These are phyloP conservation scores for Luperina nickerlii DNA, from an alignment of 2,888 invertebrate species.

Conservation along the genomic window DNA sequence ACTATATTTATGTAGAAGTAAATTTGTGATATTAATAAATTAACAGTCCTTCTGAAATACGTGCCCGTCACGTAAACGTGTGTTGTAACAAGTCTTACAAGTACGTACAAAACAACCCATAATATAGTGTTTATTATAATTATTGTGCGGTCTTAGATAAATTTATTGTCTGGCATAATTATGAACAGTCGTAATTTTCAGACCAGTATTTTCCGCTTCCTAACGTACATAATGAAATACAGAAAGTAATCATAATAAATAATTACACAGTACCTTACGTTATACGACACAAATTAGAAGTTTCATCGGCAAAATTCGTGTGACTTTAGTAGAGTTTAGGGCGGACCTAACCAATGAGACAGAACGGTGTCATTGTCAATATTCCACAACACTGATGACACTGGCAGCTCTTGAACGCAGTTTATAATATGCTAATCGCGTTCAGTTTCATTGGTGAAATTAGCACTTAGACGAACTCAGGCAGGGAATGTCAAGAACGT, in stretches of 20 bases:
- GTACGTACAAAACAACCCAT: not conserved
- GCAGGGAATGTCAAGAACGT: constrained; percentile 17
- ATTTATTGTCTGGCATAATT: constrained; percentile 17
- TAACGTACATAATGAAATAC: constrained; percentile 14
- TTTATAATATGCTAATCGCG: too few species aligned
- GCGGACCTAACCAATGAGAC: not conserved
- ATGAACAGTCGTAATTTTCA: constrained; percentile 19
- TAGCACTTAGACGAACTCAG: not conserved
- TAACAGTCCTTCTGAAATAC: not conserved
- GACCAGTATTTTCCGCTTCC: constrained; percentile 16
- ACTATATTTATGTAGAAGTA: not conserved
- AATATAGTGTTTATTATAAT: constrained; percentile 5
- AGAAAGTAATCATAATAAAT: constrained; percentile 20
- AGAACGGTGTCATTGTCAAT: too few species aligned
- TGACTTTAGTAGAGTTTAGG: not conserved
- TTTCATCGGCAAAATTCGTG: not conserved
- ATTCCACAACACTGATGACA: too few species aligned
- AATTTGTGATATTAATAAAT: not conserved
- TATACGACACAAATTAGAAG: constrained; percentile 6
- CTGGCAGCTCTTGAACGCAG: too few species aligned
- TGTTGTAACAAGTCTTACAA: not conserved
- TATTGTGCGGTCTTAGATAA: not conserved
- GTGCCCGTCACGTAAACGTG: not conserved
- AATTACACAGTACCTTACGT: not conserved
- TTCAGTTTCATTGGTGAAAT: too few species aligned